Conservation (phyloP, 2,888 invertebrate species). For the Endomychus coccineus region DNA sequence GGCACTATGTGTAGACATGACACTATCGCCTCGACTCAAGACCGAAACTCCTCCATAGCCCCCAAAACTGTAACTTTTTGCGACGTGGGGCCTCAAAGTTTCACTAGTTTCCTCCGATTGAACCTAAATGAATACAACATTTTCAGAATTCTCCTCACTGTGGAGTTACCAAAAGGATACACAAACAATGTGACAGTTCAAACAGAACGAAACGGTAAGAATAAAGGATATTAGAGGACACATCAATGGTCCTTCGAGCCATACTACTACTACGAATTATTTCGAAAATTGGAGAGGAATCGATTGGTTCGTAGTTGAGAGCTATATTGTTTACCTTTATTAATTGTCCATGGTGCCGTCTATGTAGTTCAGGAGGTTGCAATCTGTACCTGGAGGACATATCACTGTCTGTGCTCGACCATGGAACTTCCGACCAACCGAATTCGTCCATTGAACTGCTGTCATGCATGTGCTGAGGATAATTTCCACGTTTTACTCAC, state of each 20-base stretch:
- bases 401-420: constrained; percentile 52
- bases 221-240: too few species aligned
- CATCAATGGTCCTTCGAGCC: too few species aligned
- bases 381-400: constrained; percentile 38
- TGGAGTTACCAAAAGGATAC: too few species aligned
- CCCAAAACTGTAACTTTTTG: constrained; percentile 84
- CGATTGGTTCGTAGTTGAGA: too few species aligned
- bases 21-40: constrained; percentile 54
- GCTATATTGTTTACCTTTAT: constrained; percentile 50
- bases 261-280: too few species aligned
- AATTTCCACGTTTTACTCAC: too few species aligned
- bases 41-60: constrained; percentile 60
- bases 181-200: too few species aligned
- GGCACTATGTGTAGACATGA: constrained; percentile 56
- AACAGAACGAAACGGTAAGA: too few species aligned
- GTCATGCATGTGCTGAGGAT: constrained; percentile 41
- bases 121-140: constrained; percentile 39
- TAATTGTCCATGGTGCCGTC: constrained; percentile 43
- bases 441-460: constrained; percentile 47
- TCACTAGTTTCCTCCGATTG: constrained; percentile 50
- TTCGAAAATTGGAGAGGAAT: too few species aligned
- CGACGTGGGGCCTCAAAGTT: constrained; percentile 51
- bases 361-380: constrained; percentile 44
- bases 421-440: constrained; percentile 45
- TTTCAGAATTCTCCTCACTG: too few species aligned